Base-by-base conservation (phyloP, 2,888 invertebrate species). In the Aelia acuminata region DNA sequence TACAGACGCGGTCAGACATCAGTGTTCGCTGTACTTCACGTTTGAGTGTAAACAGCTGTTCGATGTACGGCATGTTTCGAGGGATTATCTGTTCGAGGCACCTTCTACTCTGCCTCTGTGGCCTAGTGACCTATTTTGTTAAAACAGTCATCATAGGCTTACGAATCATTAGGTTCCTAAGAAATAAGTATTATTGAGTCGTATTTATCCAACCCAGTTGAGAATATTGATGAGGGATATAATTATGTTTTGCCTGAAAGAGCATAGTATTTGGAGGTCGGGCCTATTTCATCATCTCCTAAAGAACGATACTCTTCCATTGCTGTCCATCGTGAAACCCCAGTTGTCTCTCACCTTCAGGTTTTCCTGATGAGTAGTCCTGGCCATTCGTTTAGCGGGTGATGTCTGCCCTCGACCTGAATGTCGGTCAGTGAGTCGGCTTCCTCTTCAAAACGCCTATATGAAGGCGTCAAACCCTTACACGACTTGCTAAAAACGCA, bases 311-410 rank as follows among this genome's bases (percentile, higher is more conserved):
- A 70, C 11, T 35, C 63, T 70, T 70, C 63, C 63, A 35, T 35
- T 70, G 63, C 63, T 70, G 26, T 3, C 7, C 15, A 57, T 57
- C 35, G 31, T 35, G 63, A 35, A 70, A 70, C 35, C 7, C 63
- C 26, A 70, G 26, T 3, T 26, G 57, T 31, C 63, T 35, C 8
- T 80, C n/a, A 47, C 80, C 80, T 80, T 80, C 80, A 47, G 43
- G 43, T 43, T 80, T 80, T 47, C 80, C 80, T 80, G 80, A n/a
- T 80, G 80, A 80, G 43, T 43, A 11, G n/a, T 43, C 39, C n/a
- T n/a, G 43, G 31, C 11, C 80, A 80, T 22, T 75, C 75, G 18
- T 22, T n/a, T 39, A 0, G 43, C 20, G 75, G 75, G 80, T 80
- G 80, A 43, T 43, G 1, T 39, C 43, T 80, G 80, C 11, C 80